Percentiles rank a stretch among this genome's conserved stretches.
phyloP scores from a whole-genome alignment of 2,113 vertebrate species.

The Periophthalmus modestus region DNA sequence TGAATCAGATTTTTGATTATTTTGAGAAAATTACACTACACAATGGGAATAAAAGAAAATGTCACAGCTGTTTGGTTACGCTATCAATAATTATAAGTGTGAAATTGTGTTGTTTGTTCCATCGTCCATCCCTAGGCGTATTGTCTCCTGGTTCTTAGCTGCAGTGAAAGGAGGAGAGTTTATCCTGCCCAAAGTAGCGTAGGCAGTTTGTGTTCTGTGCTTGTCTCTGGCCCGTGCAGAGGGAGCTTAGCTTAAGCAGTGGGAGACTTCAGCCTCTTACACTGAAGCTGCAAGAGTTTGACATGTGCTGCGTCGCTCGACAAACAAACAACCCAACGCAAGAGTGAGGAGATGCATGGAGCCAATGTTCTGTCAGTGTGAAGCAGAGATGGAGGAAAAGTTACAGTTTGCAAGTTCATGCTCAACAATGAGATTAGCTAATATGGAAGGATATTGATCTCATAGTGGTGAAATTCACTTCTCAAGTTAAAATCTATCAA shows the following conservation, averaged over 20 bases:
- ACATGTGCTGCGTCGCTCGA: slow-evolving; percentile 19
- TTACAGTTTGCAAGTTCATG: neutral
- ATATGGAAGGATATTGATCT: neutral
- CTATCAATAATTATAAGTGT: too few relatives aligned
- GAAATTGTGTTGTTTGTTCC: too few relatives aligned
- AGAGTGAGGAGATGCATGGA: neutral
- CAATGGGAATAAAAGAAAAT: too few relatives aligned
- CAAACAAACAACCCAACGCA: slow-evolving; percentile 20
- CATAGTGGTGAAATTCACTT: neutral
- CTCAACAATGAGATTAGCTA: neutral
- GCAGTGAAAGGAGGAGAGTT: slow-evolving; percentile 46
- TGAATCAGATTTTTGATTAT: too few relatives aligned
- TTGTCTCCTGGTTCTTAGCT: slow-evolving; percentile 40
- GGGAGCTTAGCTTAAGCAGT: slow-evolving; percentile 25
- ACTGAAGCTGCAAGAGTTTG: slow-evolving; percentile 25
- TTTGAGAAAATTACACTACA: too few relatives aligned
- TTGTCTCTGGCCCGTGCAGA: slow-evolving; percentile 13
- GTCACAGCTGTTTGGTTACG: too few relatives aligned
- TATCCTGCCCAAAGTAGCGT: slow-evolving; percentile 33
- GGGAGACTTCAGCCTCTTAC: slow-evolving; percentile 19
- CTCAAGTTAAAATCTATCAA: neutral
- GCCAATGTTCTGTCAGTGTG: neutral
- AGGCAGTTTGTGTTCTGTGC: slow-evolving; percentile 12
- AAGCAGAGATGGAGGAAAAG: slow-evolving; percentile 1
- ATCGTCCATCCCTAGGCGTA: neutral